These are phyloP conservation scores for Bungarus multicinctus DNA, from an alignment of 2,113 vertebrate species.

Conservation along the genomic window DNA sequence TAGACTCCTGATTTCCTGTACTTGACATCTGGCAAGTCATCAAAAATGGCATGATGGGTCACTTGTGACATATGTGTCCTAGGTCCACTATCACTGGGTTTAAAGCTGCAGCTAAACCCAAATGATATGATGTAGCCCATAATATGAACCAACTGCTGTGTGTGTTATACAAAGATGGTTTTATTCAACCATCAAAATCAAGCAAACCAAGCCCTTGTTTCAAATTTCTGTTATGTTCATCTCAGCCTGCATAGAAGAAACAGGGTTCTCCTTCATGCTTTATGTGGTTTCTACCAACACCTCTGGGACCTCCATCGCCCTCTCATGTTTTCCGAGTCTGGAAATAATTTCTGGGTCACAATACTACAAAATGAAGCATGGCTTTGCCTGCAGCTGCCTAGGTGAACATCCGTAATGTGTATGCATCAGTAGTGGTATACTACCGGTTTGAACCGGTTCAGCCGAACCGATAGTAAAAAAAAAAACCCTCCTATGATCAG, in stretches of 20 bases:
- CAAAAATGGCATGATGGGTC: background rate
- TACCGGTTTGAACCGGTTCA: too few relatives aligned
- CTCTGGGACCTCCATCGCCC: background rate
- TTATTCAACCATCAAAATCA: background rate
- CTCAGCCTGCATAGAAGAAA: background rate
- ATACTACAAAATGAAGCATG: background rate
- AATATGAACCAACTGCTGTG: background rate
- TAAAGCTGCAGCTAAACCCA: background rate
- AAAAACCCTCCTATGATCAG: too few relatives aligned
- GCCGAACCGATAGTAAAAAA: too few relatives aligned
- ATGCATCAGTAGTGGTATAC: too few relatives aligned
- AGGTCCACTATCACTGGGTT: background rate
- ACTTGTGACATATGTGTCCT: background rate
- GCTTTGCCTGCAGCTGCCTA: background rate
- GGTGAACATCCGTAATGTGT: background rate
- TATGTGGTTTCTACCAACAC: background rate
- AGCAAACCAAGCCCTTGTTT: background rate
- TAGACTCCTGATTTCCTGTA: too few relatives aligned
- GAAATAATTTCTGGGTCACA: background rate
- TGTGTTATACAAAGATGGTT: background rate
- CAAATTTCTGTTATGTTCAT: background rate
- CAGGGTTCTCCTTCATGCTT: background rate
- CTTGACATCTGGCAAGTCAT: background rate
- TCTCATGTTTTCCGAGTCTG: background rate
- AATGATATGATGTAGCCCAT: background rate